Evolutionary conservation across 2,113 vertebrate species (phyloP).

Genomic region (Dromas ardeola): DNA sequence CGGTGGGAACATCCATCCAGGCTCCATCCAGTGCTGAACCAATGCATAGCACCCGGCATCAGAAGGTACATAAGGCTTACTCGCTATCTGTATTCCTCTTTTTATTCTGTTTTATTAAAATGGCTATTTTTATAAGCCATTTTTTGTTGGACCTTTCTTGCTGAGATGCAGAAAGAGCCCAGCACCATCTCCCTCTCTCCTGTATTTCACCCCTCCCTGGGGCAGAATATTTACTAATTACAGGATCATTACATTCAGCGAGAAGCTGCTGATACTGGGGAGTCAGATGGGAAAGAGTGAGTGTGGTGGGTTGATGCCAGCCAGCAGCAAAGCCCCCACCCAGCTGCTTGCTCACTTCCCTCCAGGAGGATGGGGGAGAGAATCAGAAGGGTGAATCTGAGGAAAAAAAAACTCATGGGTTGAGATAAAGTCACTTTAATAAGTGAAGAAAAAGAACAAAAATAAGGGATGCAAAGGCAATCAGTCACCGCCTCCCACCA

Average conservation of each 20-base stretch:
- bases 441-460: background rate
- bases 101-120: background rate
- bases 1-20: background rate
- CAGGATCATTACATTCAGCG: background rate
- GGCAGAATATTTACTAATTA: background rate
- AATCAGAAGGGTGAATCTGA: background rate
- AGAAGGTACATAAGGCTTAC: background rate
- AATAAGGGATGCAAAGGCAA: background rate
- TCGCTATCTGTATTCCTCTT: background rate
- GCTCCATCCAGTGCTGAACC: background rate
- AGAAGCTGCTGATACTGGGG: background rate
- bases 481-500: background rate
- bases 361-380: background rate
- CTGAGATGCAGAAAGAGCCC: background rate
- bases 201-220: rapidly evolving
- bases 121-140: background rate
- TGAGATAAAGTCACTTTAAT: background rate
- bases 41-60: background rate
- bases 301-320: background rate
- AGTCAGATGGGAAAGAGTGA: background rate
- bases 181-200: background rate
- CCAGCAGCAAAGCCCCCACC: background rate
- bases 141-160: background rate
- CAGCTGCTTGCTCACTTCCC: rapidly evolving
- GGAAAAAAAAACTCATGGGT: background rate